Conservation (phyloP, 2,888 invertebrate species). For the Belgica antarctica region DNA sequence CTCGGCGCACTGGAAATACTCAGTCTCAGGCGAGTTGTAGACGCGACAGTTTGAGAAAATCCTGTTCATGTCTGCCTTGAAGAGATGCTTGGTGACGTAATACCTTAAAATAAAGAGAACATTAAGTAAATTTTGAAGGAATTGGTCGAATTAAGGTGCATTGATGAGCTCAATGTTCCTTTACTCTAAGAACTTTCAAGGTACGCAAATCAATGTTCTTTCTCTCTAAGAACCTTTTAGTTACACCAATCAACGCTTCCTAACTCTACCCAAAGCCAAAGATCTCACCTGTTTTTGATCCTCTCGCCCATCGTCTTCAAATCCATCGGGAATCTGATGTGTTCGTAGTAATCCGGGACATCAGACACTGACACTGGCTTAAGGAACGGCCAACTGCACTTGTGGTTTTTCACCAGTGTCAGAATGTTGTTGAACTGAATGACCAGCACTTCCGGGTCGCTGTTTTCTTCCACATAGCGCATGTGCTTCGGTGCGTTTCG, state of each 20-base stretch:
- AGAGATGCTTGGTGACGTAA: conserved; percentile 83
- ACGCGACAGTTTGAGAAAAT: conserved; percentile 95
- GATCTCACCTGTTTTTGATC: conserved; percentile 51
- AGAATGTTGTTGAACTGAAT: conserved; percentile 64
- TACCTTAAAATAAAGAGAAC: conserved; percentile 58
- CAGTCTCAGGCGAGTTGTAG: conserved; percentile 93
- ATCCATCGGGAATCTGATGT: conserved; percentile 98
- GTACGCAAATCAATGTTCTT: no score
- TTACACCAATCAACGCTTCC: conserved; percentile 20
- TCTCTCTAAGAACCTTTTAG: not conserved
- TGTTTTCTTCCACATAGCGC: conserved; percentile 65
- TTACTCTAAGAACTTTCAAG: no score
- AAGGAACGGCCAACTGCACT: conserved; percentile 91
- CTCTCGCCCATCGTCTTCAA: conserved; percentile 57
- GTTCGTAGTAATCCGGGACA: conserved; percentile 95
- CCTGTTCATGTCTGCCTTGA: conserved; percentile 93
- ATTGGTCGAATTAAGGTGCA: not conserved
- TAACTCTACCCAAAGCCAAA: not conserved
- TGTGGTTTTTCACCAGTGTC: conserved; percentile 71
- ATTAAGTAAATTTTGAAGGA: not conserved
- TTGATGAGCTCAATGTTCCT: no score
- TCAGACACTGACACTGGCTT: conserved; percentile 86
- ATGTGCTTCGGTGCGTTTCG: conserved; percentile 57
- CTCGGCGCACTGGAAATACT: conserved; percentile 75
- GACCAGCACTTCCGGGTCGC: conserved; percentile 67